A percentile compares a stretch with the other conserved stretches of the same genome.
Evolutionary conservation across 2,888 invertebrate genomes (phyloP).

Genomic region (Melanophora roralis): DNA sequence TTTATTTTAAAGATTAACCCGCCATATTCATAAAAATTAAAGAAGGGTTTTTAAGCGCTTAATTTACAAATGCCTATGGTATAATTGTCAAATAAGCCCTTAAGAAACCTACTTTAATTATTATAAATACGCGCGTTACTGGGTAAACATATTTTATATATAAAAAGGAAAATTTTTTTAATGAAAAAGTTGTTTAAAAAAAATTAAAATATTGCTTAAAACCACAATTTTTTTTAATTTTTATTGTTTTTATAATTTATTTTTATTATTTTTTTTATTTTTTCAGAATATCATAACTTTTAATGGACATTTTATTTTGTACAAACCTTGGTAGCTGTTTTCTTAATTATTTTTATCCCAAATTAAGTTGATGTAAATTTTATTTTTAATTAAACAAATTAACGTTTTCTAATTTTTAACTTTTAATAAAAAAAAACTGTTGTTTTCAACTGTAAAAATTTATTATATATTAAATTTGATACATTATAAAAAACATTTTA

Average conservation of each 20-base stretch:
- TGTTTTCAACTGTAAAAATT: constrained; percentile 35
- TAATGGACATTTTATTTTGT: constrained; percentile 54
- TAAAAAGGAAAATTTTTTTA: too few species aligned
- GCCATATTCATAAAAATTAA: too few species aligned
- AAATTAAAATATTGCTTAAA: too few species aligned
- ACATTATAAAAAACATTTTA: constrained; percentile 27
- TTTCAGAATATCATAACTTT: constrained; percentile 70
- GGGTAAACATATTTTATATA: too few species aligned
- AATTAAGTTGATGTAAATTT: constrained; percentile 37
- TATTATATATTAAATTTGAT: constrained; percentile 23
- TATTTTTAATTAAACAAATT: constrained; percentile 32
- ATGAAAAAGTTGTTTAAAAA: too few species aligned
- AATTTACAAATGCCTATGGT: too few species aligned
- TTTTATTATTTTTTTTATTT: constrained; percentile 39
- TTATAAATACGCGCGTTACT: too few species aligned
- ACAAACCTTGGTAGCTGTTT: constrained; percentile 61
- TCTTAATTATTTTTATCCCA: constrained; percentile 6
- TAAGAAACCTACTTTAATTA: too few species aligned
- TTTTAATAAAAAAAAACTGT: constrained; percentile 23
- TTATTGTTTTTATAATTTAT: neutral
- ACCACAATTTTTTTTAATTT: too few species aligned
- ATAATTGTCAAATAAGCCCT: too few species aligned
- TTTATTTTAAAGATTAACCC: too few species aligned
- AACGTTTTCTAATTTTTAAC: constrained; percentile 16
- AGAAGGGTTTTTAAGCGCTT: too few species aligned